Evolutionary conservation across 2,797 vertebrate genomes (phyloP).

Genomic region (Lepus oiostolus): DNA sequence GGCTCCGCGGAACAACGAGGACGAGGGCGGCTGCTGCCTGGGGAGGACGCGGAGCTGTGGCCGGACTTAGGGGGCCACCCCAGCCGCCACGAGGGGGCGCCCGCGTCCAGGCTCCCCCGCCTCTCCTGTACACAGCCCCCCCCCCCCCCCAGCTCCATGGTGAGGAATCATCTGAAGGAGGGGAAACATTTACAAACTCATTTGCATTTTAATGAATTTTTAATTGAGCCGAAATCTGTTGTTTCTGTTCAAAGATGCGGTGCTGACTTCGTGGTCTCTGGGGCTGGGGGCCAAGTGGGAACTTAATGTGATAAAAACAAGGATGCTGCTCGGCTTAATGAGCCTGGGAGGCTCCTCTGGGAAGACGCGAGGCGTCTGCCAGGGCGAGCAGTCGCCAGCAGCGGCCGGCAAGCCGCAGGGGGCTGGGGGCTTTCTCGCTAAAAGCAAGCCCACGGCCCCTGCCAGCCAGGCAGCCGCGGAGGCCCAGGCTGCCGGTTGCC

Average conservation of each 20-base stretch:
- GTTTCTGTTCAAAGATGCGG: conserved; percentile 92
- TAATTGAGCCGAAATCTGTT: conserved; percentile 93
- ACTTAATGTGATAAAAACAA: conserved; percentile 91
- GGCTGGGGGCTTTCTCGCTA: neutral
- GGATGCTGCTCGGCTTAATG: conserved; percentile 91
- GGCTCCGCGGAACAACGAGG: neutral
- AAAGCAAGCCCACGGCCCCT: neutral
- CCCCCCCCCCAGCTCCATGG: conserved; percentile 85
- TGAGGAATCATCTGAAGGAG: conserved; percentile 84
- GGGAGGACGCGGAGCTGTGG: neutral
- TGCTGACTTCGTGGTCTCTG: conserved; percentile 89
- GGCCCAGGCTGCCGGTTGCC: no score
- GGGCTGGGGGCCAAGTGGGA: conserved; percentile 89
- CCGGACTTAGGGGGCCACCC: neutral
- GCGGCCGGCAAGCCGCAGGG: neutral
- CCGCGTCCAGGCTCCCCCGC: conserved; percentile 30
- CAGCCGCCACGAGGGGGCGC: neutral
- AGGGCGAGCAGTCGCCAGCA: conserved; percentile 31
- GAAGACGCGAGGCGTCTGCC: conserved; percentile 68
- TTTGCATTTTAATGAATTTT: conserved; percentile 94
- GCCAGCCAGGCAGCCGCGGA: neutral
- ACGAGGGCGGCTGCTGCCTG: neutral
- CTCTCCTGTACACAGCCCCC: conserved; percentile 70
- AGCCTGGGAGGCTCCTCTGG: conserved; percentile 86
- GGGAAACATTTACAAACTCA: conserved; percentile 86